These are phyloP conservation scores for Polyommatus iphigenia DNA, from an alignment of 2,888 invertebrate genomes.

Conservation along the genomic window DNA sequence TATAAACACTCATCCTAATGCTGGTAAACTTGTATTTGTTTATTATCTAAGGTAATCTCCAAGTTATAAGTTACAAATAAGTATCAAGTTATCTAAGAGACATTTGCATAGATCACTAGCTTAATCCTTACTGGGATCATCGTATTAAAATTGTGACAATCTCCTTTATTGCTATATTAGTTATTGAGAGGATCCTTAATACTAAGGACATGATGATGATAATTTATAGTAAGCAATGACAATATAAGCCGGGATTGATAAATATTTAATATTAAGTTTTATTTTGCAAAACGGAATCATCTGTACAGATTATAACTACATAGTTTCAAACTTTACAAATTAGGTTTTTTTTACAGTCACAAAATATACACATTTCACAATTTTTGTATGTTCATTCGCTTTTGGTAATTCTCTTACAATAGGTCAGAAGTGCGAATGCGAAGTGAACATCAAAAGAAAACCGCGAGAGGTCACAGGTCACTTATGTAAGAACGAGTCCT, in stretches of 20 bases:
- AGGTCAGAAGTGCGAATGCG: background rate
- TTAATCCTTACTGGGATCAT: background rate
- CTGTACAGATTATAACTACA: too few species aligned
- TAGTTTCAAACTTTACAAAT: background rate
- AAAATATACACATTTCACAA: background rate
- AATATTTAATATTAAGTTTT: too few species aligned
- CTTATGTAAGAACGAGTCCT: background rate
- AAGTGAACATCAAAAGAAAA: slow-evolving; percentile 11
- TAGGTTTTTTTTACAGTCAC: background rate
- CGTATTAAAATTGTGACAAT: background rate
- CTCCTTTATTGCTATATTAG: background rate
- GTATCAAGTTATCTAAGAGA: background rate
- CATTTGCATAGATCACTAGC: background rate
- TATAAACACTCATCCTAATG: slow-evolving; percentile 15
- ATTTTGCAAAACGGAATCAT: too few species aligned
- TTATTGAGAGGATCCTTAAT: background rate
- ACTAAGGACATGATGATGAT: background rate
- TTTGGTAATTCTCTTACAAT: background rate
- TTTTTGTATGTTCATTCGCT: background rate
- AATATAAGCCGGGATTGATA: too few species aligned
- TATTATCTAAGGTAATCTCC: background rate
- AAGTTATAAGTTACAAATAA: background rate
- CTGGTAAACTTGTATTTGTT: background rate
- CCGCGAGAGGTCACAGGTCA: background rate
- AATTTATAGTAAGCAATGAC: too few species aligned